Conservation (phyloP, 2,113 vertebrate species). For the Syngnathus typhle region DNA sequence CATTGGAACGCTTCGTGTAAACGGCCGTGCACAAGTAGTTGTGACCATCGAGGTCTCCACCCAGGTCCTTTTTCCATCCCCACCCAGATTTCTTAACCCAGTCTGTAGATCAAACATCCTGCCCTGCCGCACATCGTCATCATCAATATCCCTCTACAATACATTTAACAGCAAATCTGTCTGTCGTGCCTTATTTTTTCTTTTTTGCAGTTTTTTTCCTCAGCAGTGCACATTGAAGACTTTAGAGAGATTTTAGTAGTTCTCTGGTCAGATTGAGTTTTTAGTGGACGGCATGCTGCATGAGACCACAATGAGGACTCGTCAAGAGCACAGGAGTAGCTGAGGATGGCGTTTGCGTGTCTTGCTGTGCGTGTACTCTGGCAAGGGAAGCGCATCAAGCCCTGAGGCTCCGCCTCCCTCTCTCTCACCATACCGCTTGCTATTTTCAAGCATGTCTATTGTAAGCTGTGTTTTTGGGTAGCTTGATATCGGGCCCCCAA, state of each 20-base stretch:
- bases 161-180: neutral
- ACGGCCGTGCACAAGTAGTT: conserved; percentile 22
- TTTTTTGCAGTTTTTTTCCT: neutral
- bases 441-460: conserved; percentile 59
- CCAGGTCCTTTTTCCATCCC: neutral
- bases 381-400: conserved; percentile 22
- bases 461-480: conserved; percentile 52
- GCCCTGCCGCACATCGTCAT: neutral
- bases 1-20: conserved; percentile 14
- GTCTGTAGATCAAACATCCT: conserved; percentile 3
- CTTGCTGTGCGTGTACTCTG: neutral
- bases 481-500: conserved; percentile 55
- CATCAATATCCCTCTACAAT: neutral
- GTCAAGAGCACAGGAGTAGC: conserved; percentile 14
- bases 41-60: neutral
- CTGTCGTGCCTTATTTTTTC: neutral
- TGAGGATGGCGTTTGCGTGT: conserved; percentile 6
- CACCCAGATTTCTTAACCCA: neutral
- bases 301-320: neutral
- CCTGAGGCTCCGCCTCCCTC: conserved; percentile 32
- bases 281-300: neutral
- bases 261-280: neutral
- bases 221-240: conserved; percentile 7
- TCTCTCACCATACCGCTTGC: conserved; percentile 37
- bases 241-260: neutral